Conservation (phyloP, 2,797 vertebrate genomes). For the Anguilla marmorata region DNA sequence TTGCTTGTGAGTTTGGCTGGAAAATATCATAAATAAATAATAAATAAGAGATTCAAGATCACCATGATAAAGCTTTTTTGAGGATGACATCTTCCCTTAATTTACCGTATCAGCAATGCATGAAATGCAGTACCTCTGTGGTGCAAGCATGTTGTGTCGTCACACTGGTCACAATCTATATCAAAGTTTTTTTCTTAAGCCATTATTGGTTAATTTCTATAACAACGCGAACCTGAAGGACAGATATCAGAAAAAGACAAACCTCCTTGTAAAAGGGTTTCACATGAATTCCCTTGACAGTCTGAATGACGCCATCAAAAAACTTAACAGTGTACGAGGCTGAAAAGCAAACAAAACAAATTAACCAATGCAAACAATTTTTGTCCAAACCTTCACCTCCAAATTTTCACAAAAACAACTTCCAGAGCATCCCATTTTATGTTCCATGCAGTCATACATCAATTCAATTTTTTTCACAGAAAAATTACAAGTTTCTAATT, state of each 20-base stretch:
- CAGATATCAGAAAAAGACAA: slow-evolving; percentile 47
- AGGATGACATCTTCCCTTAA: not conserved
- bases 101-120: not conserved
- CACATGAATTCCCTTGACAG: slow-evolving; percentile 92
- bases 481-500: not conserved
- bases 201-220: not conserved
- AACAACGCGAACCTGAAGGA: not conserved
- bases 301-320: slow-evolving; percentile 93
- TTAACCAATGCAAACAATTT: not conserved
- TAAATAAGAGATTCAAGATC: too few relatives aligned
- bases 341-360: slow-evolving; percentile 54
- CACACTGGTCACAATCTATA: not conserved
- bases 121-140: not conserved
- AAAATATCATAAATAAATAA: too few relatives aligned
- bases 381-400: not conserved
- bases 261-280: slow-evolving; percentile 91
- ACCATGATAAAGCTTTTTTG: not conserved
- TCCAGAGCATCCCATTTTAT: not conserved
- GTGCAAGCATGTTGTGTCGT: not conserved
- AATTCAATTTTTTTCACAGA: not conserved
- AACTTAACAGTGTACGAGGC: slow-evolving; percentile 96
- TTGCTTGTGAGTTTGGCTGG: too few relatives aligned
- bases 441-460: not conserved
- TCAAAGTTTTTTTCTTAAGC: too few relatives aligned
- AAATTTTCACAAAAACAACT: not conserved